Percentiles rank a stretch among this genome's conserved stretches.
These are phyloP conservation scores for Calcarius lapponicus DNA, from an alignment of 2,797 vertebrate species.

Conservation along the genomic window DNA sequence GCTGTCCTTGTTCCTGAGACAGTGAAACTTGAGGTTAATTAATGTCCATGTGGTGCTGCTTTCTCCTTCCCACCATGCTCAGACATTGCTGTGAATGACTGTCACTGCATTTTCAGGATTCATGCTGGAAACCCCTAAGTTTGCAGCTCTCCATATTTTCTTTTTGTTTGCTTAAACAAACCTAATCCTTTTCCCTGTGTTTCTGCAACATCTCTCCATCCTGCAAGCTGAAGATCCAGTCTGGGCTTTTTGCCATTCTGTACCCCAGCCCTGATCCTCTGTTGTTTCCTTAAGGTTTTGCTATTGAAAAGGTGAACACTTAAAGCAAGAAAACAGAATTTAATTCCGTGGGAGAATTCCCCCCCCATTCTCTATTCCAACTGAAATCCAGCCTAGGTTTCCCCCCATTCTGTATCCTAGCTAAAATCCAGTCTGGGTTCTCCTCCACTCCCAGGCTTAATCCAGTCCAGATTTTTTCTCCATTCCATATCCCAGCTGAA, in stretches of 20 bases:
- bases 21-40: background rate
- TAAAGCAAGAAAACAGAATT: background rate
- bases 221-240: background rate
- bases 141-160: background rate
- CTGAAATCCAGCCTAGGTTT: background rate
- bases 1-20: background rate
- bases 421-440: background rate
- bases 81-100: no score
- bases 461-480: background rate
- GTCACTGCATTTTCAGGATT: background rate
- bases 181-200: background rate
- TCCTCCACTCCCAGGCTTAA: rapidly evolving
- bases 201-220: background rate
- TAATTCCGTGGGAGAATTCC: background rate
- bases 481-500: rapidly evolving
- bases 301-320: background rate
- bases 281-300: background rate
- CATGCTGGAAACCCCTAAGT: background rate
- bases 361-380: background rate
- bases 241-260: background rate
- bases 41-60: background rate
- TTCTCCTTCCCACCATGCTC: background rate
- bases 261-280: background rate
- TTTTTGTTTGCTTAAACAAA: background rate
- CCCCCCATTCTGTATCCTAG: background rate